Evolutionary conservation across 2,888 invertebrate species (phyloP), one percentile per base, ranked within the genome.

Genomic region (Perithous albicinctus): DNA sequence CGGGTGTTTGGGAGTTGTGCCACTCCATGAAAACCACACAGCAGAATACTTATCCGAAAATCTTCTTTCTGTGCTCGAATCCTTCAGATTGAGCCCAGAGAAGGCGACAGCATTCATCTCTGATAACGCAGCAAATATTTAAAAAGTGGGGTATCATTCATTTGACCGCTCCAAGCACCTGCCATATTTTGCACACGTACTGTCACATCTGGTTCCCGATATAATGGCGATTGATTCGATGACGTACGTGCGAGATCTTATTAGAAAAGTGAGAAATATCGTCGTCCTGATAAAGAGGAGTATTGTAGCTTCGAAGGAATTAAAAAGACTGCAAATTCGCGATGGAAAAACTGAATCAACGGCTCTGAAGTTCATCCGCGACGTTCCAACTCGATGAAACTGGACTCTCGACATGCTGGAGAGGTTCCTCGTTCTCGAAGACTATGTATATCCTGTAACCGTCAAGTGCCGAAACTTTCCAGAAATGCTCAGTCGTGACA

Each of bases 21-120:
- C 80, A 2, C 38, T 86, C 4, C 20, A 82, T 54, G 82, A 82
- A 12, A 64, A 72, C 8, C 85, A 86, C 56, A 86, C 84, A 4
- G 56, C 80, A 2, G 72, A 78, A 15, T 82, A 85, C 59, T 69
- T 85, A 12, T 56, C 72, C 70, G 32, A 69, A 20, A 35, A 48
- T 8, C 15, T 86, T 3, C 1, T 35, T 8, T 12, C 63, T 46
- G 64, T 79, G 6, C 59, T 75, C 0, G 15, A 76, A 15, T 54
- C 61, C 12, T 85, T 83, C 64, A 51, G 61, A 0, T 63, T 79
- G 23, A 23, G 59, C 1, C 12, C 8, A 18, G 43, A 74, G 2
- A 56, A 79, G 3, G 41, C 75, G 8, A 46, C 29, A 12, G 77
- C 74, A 23, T 43, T 84, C n/a, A 61, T 72, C 3, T 51, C 66